Evolutionary conservation across 2,113 vertebrate genomes (phyloP).

Genomic region (Meriones unguiculatus): DNA sequence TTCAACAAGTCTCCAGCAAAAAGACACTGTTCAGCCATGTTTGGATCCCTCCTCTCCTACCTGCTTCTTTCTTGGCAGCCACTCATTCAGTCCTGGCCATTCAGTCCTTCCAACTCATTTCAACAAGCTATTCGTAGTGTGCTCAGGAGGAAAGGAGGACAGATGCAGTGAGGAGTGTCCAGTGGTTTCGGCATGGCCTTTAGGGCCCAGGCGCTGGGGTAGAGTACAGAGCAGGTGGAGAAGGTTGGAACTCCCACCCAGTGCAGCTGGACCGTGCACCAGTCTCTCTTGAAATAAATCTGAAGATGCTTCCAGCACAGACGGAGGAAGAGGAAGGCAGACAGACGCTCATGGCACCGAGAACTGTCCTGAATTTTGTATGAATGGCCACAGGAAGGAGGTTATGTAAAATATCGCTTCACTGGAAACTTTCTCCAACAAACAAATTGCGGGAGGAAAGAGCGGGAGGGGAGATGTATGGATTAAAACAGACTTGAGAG

Average conservation of each 20-base stretch:
- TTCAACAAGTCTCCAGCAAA: neutral
- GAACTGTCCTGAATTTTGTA: neutral
- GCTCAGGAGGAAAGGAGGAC: neutral
- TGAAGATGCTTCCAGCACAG: neutral
- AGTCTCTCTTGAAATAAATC: neutral
- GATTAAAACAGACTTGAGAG: slow-evolving; percentile 54
- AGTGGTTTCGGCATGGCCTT: too few species aligned
- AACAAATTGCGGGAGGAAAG: neutral
- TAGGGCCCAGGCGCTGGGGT: too few species aligned
- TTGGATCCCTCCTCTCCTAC: neutral
- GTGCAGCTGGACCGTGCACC: accelerated
- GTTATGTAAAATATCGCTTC: neutral
- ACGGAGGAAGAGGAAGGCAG: neutral
- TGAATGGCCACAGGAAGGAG: too few species aligned
- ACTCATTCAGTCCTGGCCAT: neutral
- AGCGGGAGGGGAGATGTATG: neutral
- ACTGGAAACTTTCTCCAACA: neutral
- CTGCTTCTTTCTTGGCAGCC: neutral
- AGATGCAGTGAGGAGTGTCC: too few species aligned
- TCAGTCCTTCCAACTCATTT: neutral
- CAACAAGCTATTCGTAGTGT: neutral
- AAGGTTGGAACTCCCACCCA: neutral
- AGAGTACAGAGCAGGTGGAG: neutral
- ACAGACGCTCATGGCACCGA: neutral
- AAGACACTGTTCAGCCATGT: neutral